Evolutionary conservation across 1,140 invertebrate species (phyloP).

Genomic region (Atta cephalotes): DNA sequence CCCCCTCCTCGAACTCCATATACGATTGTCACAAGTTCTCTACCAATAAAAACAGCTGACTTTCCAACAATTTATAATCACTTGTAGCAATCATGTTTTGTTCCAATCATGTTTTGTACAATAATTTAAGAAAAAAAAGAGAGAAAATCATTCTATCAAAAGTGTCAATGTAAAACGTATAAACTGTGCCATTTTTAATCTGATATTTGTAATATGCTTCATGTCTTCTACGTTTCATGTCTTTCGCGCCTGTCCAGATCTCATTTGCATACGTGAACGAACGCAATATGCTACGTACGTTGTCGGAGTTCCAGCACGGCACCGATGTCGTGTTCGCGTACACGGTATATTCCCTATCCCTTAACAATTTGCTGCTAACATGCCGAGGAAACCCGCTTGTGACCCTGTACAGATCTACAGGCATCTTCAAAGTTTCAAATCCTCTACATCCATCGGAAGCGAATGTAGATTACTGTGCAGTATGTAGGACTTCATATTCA

Average conservation of each 20-base stretch:
- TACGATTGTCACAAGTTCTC: conserved; percentile 57
- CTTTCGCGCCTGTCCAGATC: conserved; percentile 63
- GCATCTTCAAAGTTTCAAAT: conserved; percentile 75
- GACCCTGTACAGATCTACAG: conserved; percentile 64
- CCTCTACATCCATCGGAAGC: conserved; percentile 1
- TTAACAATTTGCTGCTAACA: conserved; percentile 82
- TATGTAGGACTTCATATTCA: conserved; percentile 52
- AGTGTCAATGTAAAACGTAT: not conserved
- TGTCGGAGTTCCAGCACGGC: conserved; percentile 64
- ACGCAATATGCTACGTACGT: conserved; percentile 67
- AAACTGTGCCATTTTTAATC: conserved; percentile 3
- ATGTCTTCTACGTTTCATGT: conserved; percentile 23
- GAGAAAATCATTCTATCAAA: not conserved
- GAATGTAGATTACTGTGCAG: conserved; percentile 47
- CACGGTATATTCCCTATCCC: conserved; percentile 81
- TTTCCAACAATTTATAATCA: conserved; percentile 30
- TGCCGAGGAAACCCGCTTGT: conserved; percentile 74
- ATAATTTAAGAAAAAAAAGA: not conserved
- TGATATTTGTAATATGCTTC: conserved; percentile 10
- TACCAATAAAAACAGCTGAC: conserved; percentile 41
- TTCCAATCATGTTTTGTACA: not conserved
- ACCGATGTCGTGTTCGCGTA: conserved; percentile 77
- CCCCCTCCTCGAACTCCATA: conserved; percentile 35
- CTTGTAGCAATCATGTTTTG: not conserved
- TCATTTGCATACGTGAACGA: conserved; percentile 79